Percentiles rank a stretch among this genome's conserved stretches.
Conservation (phyloP, 1,140 invertebrate species). For the Anastatus disparis region DNA sequence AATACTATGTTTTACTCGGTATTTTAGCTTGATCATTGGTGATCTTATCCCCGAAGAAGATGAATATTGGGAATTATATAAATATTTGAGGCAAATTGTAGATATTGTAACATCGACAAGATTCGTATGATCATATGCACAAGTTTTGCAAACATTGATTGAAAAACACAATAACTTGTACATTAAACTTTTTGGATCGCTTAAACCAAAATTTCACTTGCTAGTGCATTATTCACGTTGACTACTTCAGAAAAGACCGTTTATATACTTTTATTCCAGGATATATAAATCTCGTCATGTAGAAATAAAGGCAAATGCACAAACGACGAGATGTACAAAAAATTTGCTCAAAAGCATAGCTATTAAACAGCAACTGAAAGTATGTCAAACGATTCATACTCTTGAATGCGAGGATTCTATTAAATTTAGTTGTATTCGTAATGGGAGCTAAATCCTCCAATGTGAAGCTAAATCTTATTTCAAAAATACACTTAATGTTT, state of each 20-base stretch:
- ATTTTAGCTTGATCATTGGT: too few species aligned
- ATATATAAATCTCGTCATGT: conserved; percentile 40
- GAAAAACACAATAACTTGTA: conserved; percentile 35
- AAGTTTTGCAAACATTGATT: conserved; percentile 17
- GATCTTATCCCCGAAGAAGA: conserved; percentile 23
- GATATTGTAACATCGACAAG: conserved; percentile 30
- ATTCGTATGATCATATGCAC: conserved; percentile 18
- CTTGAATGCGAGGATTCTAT: too few species aligned
- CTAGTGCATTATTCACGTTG: conserved; percentile 29
- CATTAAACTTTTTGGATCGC: conserved; percentile 23
- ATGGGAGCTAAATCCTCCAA: too few species aligned
- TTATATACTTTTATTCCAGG: conserved; percentile 19
- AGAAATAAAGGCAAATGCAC: conserved; percentile 30
- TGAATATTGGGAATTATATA: conserved; percentile 40
- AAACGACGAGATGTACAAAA: too few species aligned
- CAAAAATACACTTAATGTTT: too few species aligned
- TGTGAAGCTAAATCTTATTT: too few species aligned
- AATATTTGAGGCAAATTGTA: conserved; percentile 29
- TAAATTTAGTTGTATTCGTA: too few species aligned
- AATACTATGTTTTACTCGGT: too few species aligned
- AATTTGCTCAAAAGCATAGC: too few species aligned
- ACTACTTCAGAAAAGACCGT: conserved; percentile 38
- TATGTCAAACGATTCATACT: too few species aligned
- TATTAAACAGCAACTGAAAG: too few species aligned
- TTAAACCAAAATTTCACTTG: conserved; percentile 43